Conservation (phyloP, 2,113 vertebrate species). For the Datnioides undecimradiatus region DNA sequence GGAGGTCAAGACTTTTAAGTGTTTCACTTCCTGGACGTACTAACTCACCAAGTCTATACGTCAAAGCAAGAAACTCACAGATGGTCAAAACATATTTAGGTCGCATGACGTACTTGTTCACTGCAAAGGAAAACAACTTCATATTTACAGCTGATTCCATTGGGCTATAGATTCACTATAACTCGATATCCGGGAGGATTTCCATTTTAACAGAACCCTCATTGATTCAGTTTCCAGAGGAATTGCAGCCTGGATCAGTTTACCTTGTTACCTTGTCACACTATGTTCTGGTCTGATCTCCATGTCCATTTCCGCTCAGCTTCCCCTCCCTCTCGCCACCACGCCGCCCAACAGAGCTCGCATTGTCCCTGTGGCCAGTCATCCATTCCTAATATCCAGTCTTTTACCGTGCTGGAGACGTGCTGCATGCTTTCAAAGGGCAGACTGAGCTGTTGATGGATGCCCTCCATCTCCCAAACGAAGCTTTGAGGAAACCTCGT, state of each 20-base stretch:
- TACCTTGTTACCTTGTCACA: slow-evolving; percentile 83
- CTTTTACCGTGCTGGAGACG: slow-evolving; percentile 60
- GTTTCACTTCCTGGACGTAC: slow-evolving; percentile 4
- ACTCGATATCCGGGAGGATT: slow-evolving; percentile 67
- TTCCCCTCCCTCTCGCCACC: slow-evolving; percentile 56
- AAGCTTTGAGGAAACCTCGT: slow-evolving; percentile 50
- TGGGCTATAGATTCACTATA: slow-evolving; percentile 51
- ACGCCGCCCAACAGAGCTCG: slow-evolving; percentile 65
- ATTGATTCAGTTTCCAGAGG: slow-evolving; percentile 79
- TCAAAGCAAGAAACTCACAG: neutral
- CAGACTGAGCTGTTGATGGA: slow-evolving; percentile 60
- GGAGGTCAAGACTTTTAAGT: slow-evolving; percentile 46
- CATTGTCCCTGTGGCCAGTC: slow-evolving; percentile 78
- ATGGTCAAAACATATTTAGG: neutral
- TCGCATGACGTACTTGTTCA: slow-evolving; percentile 10
- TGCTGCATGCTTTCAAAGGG: slow-evolving; percentile 70
- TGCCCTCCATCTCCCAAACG: slow-evolving; percentile 48
- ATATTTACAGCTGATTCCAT: slow-evolving; percentile 52
- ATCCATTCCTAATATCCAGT: slow-evolving; percentile 71
- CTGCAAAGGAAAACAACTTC: slow-evolving; percentile 18
- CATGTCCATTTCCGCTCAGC: slow-evolving; percentile 72
- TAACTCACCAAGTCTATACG: neutral
- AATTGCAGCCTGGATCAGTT: slow-evolving; percentile 75
- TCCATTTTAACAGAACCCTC: slow-evolving; percentile 74
- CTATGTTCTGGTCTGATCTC: slow-evolving; percentile 80